Conservation (phyloP, 2,888 invertebrate genomes). For the Cephus spinipes region DNA sequence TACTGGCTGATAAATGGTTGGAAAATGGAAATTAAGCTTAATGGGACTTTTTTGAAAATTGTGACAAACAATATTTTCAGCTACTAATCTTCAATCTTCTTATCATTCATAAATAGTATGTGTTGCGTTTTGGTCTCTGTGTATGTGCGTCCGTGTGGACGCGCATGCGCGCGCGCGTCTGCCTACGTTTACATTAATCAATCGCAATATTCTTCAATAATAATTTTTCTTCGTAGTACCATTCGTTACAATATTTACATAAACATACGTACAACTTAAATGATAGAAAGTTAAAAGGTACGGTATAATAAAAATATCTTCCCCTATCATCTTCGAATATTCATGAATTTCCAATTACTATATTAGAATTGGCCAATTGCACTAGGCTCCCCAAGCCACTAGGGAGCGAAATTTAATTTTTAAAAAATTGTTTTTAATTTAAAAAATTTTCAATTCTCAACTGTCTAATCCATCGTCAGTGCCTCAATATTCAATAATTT, state of each 20-base stretch:
- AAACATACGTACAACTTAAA: constrained; percentile 61
- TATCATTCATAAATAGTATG: constrained; percentile 54
- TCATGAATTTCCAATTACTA: constrained; percentile 4
- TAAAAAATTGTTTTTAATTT: neutral
- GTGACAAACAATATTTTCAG: constrained; percentile 24
- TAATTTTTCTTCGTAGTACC: constrained; percentile 49
- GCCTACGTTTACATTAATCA: constrained; percentile 47
- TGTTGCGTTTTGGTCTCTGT: constrained; percentile 20
- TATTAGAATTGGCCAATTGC: neutral
- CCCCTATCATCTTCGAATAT: constrained; percentile 8
- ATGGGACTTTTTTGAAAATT: constrained; percentile 8
- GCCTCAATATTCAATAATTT: neutral
- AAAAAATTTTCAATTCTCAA: neutral
- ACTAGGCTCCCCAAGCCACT: neutral
- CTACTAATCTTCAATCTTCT: constrained; percentile 20
- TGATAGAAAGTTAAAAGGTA: constrained; percentile 45
- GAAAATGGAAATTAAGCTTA: neutral
- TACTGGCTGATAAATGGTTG: neutral
- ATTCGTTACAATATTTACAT: constrained; percentile 64
- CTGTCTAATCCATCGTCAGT: neutral
- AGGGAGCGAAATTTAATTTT: neutral
- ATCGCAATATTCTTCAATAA: constrained; percentile 44
- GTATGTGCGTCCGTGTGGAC: neutral
- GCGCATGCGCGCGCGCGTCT: neutral
- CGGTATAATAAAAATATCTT: constrained; percentile 48